phyloP scores from a whole-genome alignment of 2,888 invertebrate genomes.

The Calliphora vomitoria region DNA sequence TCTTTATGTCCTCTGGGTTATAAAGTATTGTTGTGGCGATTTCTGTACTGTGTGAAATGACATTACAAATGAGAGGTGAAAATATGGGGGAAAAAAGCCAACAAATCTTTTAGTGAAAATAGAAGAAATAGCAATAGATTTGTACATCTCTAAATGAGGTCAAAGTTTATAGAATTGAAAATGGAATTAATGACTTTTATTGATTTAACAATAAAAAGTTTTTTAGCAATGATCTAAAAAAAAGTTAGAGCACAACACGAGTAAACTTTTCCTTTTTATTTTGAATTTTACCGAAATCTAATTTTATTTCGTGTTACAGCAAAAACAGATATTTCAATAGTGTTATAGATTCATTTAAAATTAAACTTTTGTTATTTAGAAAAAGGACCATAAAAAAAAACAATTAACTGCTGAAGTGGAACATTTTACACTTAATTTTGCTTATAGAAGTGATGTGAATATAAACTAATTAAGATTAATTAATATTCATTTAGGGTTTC shows the following conservation, averaged over 20 bases:
- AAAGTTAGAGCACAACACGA: constrained; percentile 4
- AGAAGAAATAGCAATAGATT: constrained; percentile 42
- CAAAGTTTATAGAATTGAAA: constrained; percentile 50
- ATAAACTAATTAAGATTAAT: constrained; percentile 46
- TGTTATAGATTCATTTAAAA: background rate
- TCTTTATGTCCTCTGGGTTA: constrained; percentile 48
- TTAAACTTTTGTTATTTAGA: constrained; percentile 23
- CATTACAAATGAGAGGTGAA: constrained; percentile 68
- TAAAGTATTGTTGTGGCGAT: constrained; percentile 59
- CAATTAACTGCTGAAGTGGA: constrained; percentile 13
- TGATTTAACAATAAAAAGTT: constrained; percentile 63
- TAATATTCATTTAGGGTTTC: constrained; percentile 11
- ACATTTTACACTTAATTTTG: constrained; percentile 3
- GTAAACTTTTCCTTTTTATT: background rate
- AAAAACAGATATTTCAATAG: background rate
- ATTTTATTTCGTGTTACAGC: background rate
- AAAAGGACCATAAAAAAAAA: background rate
- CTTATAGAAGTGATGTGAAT: background rate
- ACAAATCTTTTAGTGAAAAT: constrained; percentile 39
- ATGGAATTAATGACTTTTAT: constrained; percentile 67
- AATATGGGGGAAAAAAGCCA: constrained; percentile 48
- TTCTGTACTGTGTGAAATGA: constrained; percentile 33
- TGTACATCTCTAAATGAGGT: constrained; percentile 58
- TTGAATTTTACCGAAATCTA: background rate
- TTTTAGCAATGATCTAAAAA: constrained; percentile 27